phyloP scores from a whole-genome alignment of 2,113 vertebrate species.

The Castor canadensis region DNA sequence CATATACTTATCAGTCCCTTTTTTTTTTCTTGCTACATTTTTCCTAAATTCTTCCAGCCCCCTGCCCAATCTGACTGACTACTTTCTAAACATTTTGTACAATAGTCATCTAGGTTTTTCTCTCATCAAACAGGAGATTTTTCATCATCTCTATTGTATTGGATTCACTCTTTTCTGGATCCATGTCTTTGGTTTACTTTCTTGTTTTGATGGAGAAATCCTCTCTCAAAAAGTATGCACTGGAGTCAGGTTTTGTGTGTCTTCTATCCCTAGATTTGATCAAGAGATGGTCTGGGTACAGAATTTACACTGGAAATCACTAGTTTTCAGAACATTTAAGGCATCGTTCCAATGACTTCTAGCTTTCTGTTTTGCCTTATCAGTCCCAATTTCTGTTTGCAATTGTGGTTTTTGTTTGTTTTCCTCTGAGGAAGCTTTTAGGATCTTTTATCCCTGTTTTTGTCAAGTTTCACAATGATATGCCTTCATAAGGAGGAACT shows the following conservation, averaged over 20 bases:
- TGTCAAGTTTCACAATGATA: slow-evolving; percentile 10
- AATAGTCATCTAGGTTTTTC: neutral
- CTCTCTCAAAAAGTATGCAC: neutral
- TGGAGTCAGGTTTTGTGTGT: neutral
- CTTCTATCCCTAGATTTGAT: neutral
- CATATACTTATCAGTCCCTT: neutral
- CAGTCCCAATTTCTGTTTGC: neutral
- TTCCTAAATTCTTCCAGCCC: neutral
- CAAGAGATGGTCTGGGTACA: neutral
- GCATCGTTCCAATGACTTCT: neutral
- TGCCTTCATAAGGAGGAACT: too few species aligned
- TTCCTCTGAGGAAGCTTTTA: neutral
- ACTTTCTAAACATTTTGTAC: neutral
- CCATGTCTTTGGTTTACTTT: neutral
- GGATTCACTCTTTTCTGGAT: neutral
- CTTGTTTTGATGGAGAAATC: slow-evolving; percentile 18
- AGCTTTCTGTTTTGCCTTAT: neutral
- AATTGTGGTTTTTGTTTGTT: neutral
- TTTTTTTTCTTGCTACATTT: neutral
- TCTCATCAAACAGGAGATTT: neutral
- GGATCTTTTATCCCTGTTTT: neutral
- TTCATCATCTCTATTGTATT: neutral
- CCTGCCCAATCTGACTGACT: neutral
- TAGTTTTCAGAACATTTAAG: slow-evolving; percentile 2
- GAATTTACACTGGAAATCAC: neutral